phyloP scores from a whole-genome alignment of 2,113 vertebrate species.

The Climacteris rufus region DNA sequence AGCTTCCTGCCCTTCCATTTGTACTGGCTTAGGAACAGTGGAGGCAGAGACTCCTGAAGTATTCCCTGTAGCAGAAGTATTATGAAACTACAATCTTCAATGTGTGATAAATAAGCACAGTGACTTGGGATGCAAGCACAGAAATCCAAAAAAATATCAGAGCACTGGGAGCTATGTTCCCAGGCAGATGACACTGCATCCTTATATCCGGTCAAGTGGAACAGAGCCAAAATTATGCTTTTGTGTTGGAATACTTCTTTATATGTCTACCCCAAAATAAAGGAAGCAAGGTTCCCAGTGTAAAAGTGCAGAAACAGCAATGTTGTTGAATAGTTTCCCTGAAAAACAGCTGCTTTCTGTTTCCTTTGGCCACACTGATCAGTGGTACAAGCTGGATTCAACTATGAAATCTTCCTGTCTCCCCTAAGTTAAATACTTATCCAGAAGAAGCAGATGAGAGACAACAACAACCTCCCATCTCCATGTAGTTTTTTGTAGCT shows the following conservation, averaged over 20 bases:
- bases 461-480: neutral
- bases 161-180: neutral
- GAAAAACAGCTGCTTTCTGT: neutral
- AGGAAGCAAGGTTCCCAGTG: neutral
- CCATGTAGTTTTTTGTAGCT: neutral
- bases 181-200: neutral
- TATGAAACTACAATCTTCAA: neutral
- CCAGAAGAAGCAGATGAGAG: neutral
- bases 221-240: neutral
- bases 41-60: neutral
- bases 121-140: neutral
- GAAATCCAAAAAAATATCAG: neutral
- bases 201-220: neutral
- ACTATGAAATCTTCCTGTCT: neutral
- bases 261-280: neutral
- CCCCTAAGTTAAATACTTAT: neutral
- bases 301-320: neutral
- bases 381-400: neutral
- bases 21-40: neutral
- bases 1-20: neutral
- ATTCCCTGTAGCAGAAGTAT: neutral
- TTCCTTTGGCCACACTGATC: neutral
- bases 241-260: neutral
- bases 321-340: neutral
- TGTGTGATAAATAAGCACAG: constrained; percentile 5